Conservation (phyloP, 2,797 vertebrate species). For the Nasua narica region DNA sequence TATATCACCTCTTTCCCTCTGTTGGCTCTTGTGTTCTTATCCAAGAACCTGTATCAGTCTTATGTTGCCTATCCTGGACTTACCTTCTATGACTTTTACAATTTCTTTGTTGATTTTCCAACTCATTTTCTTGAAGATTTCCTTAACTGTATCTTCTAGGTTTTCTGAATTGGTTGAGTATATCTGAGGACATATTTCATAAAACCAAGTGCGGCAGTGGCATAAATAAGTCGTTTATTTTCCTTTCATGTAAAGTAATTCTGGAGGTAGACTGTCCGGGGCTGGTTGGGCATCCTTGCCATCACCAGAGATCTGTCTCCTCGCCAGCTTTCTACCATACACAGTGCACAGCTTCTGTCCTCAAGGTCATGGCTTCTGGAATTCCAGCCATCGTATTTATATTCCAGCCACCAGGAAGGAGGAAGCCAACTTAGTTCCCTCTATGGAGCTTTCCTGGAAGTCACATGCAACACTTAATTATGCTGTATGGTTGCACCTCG, state of each 20-base stretch:
- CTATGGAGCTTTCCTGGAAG: not conserved
- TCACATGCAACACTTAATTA: not conserved
- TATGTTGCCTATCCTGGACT: not conserved
- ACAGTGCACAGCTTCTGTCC: not conserved
- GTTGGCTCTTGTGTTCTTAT: conserved; percentile 4
- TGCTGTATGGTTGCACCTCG: not conserved
- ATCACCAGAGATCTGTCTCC: not conserved
- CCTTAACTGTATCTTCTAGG: not conserved
- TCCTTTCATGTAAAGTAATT: not conserved
- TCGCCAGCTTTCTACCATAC: not conserved
- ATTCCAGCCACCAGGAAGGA: not conserved
- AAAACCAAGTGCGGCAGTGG: not conserved
- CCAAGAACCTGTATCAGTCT: not conserved
- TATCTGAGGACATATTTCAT: not conserved
- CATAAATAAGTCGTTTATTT: not conserved
- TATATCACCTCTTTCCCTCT: not conserved
- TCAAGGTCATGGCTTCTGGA: not conserved
- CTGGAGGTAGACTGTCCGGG: not conserved
- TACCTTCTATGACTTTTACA: not conserved
- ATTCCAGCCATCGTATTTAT: not conserved
- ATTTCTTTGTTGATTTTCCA: not conserved
- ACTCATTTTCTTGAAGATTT: not conserved
- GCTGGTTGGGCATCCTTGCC: not conserved
- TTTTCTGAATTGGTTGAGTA: not conserved
- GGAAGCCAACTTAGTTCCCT: not conserved